Evolutionary conservation across 2,888 invertebrate genomes (phyloP).

Genomic region (Poecilus cupreus): DNA sequence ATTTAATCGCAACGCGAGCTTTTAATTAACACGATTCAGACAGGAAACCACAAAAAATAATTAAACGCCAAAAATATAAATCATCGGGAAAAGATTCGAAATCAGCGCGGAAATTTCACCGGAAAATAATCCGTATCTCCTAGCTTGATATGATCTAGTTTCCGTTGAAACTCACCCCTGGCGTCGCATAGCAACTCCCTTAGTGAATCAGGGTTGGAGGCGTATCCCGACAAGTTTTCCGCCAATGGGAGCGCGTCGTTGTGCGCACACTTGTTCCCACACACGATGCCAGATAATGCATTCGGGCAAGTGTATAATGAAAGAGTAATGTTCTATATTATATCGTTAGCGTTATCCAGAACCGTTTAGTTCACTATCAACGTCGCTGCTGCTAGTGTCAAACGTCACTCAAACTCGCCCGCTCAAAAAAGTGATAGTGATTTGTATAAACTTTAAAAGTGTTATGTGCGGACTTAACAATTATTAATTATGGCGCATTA

Average conservation of each 20-base stretch:
- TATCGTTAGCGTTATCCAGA: conserved; percentile 73
- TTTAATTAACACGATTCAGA: conserved; percentile 61
- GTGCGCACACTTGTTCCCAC: conserved; percentile 66
- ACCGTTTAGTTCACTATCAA: conserved; percentile 72
- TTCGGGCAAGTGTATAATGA: conserved; percentile 70
- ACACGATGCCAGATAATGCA: conserved; percentile 71
- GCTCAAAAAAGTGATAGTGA: not conserved
- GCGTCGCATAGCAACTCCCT: conserved; percentile 68
- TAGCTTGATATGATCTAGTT: conserved; percentile 52
- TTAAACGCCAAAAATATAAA: conserved; percentile 62
- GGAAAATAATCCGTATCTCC: conserved; percentile 52
- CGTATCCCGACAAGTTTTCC: conserved; percentile 66
- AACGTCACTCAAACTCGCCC: conserved; percentile 52
- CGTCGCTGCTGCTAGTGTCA: conserved; percentile 66
- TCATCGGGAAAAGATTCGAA: conserved; percentile 60
- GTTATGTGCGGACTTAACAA: conserved; percentile 9
- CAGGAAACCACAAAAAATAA: conserved; percentile 62
- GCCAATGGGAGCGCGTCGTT: conserved; percentile 68
- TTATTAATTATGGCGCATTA: conserved; percentile 47
- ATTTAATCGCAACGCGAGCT: conserved; percentile 56
- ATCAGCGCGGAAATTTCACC: conserved; percentile 39
- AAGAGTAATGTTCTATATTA: conserved; percentile 73
- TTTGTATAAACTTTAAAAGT: conserved; percentile 16
- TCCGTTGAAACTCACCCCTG: conserved; percentile 56
- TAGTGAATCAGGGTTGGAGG: conserved; percentile 66